phyloP scores from a whole-genome alignment of 2,888 invertebrate genomes.

The Drosophila algonquin region DNA sequence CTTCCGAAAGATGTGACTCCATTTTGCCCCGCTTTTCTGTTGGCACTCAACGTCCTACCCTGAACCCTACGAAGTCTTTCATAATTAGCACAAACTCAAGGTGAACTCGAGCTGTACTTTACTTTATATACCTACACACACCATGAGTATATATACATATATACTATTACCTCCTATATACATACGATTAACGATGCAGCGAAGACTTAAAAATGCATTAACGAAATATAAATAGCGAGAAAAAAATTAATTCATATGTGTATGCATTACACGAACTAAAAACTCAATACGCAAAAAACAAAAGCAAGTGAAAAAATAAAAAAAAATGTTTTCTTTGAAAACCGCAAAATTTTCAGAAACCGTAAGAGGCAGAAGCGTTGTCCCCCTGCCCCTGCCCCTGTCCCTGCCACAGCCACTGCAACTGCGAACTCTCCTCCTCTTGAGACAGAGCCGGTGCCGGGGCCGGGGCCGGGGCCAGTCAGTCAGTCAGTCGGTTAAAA shows the following conservation, averaged over 20 bases:
- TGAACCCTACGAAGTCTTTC: not conserved
- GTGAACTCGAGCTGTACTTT: slow-evolving; percentile 24
- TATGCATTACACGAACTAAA: slow-evolving; percentile 58
- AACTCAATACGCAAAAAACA: slow-evolving; percentile 38
- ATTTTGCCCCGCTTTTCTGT: not conserved
- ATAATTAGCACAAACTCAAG: slow-evolving; percentile 40
- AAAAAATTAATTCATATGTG: slow-evolving; percentile 62
- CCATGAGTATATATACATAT: slow-evolving; percentile 20
- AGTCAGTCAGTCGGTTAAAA: slow-evolving; percentile 16
- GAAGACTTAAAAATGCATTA: slow-evolving; percentile 76
- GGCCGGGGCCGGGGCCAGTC: too few species aligned
- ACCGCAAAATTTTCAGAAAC: slow-evolving; percentile 75
- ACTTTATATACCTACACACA: not conserved
- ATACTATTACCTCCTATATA: slow-evolving; percentile 18
- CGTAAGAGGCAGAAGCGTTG: slow-evolving; percentile 58
- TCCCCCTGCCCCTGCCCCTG: slow-evolving; percentile 4
- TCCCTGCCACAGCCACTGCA: slow-evolving; percentile 1
- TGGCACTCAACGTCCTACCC: not conserved
- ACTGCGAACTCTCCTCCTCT: not conserved
- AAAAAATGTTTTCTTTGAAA: slow-evolving; percentile 67
- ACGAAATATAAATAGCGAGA: slow-evolving; percentile 39
- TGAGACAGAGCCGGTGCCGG: not conserved
- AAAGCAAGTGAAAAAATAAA: slow-evolving; percentile 23
- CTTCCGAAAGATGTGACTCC: not conserved
- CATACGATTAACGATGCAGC: slow-evolving; percentile 40